Percentiles rank a stretch among this genome's conserved stretches.
These are phyloP conservation scores for Zingel zingel DNA, from an alignment of 2,113 vertebrate genomes.

Conservation along the genomic window DNA sequence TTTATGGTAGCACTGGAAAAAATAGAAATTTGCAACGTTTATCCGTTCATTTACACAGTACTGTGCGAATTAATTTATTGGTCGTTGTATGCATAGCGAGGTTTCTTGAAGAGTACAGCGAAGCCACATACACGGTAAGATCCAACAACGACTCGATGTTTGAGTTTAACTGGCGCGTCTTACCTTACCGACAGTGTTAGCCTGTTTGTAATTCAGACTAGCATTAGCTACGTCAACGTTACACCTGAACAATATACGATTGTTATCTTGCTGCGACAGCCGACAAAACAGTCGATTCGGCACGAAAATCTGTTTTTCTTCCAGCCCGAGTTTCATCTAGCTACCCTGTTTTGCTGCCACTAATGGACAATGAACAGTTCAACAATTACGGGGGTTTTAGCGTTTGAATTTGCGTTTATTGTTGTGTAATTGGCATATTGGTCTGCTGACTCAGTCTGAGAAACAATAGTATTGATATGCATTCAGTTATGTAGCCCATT, in stretches of 20 bases:
- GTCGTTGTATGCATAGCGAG: not conserved
- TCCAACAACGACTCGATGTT: not conserved
- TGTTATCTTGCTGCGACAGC: constrained; percentile 29
- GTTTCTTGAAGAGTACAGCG: constrained; percentile 29
- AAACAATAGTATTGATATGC: not conserved
- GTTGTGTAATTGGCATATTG: constrained; percentile 53
- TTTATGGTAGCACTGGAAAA: constrained; percentile 76
- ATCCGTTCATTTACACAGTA: constrained; percentile 56
- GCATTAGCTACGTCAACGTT: constrained; percentile 65
- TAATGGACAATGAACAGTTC: not conserved
- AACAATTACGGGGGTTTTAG: not conserved
- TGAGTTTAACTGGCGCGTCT: constrained; percentile 27
- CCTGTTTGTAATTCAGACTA: constrained; percentile 59
- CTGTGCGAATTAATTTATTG: constrained; percentile 35
- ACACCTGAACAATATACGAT: constrained; percentile 52
- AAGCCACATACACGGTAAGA: constrained; percentile 71
- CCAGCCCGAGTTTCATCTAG: not conserved
- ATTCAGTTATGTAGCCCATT: not conserved
- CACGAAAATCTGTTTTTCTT: not conserved
- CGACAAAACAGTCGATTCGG: not conserved
- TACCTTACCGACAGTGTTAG: constrained; percentile 58
- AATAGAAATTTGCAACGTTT: constrained; percentile 77
- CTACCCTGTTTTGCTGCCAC: not conserved
- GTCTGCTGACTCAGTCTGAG: not conserved
- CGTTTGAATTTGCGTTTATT: constrained; percentile 48